Conservation (phyloP, 1,140 invertebrate genomes). For the Galleria mellonella region DNA sequence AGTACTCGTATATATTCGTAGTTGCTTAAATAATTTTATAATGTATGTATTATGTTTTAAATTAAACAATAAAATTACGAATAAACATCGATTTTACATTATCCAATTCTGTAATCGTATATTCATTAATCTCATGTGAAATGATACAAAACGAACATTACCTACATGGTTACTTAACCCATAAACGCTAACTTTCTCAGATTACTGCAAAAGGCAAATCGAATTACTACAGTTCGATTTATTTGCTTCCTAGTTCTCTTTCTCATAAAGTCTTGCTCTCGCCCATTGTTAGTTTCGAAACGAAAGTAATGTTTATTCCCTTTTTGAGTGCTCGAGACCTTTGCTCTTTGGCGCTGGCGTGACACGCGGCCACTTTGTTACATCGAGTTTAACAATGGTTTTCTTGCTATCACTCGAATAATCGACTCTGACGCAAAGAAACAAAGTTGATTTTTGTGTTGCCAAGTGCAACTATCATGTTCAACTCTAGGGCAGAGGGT, state of each 20-base stretch:
- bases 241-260: slow-evolving; percentile 28
- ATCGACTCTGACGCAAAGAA: background rate
- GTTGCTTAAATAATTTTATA: too few relatives aligned
- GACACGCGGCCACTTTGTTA: slow-evolving; percentile 22
- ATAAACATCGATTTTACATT: too few relatives aligned
- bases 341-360: slow-evolving; percentile 28
- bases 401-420: background rate
- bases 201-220: slow-evolving; percentile 44
- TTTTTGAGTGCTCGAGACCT: slow-evolving; percentile 47
- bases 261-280: slow-evolving; percentile 36
- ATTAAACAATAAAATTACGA: too few relatives aligned
- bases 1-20: too few relatives aligned
- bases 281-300: slow-evolving; percentile 43
- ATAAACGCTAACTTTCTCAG: slow-evolving; percentile 27
- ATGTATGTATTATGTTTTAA: too few relatives aligned
- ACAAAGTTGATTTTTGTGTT: slow-evolving; percentile 11
- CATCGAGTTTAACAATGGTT: slow-evolving; percentile 4
- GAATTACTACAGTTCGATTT: slow-evolving; percentile 45
- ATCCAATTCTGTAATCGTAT: too few relatives aligned
- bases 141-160: slow-evolving; percentile 6
- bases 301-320: slow-evolving; percentile 49
- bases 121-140: too few relatives aligned
- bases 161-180: slow-evolving; percentile 25
- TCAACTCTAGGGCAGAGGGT: slow-evolving; percentile 18
- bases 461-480: slow-evolving; percentile 7